A percentile compares a stretch with the other conserved stretches of the same genome.
Evolutionary conservation across 37 sponge, comb jelly and placozoan species (phyloP).

Genomic region (Mnemiopsis leidyi): DNA sequence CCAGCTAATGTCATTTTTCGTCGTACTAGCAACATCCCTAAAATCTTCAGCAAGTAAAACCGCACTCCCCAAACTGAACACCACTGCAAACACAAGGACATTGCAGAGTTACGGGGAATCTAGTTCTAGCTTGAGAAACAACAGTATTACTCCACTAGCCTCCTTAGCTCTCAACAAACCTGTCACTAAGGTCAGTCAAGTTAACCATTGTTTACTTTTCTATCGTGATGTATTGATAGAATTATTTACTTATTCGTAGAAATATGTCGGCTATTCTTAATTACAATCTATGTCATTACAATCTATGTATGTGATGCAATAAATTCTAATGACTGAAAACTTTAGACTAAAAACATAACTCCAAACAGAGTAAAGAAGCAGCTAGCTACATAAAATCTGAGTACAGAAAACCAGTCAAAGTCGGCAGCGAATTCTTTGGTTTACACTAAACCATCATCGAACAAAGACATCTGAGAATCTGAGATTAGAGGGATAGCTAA

Average conservation of each 20-base stretch:
- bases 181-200: background rate
- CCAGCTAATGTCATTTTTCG: background rate
- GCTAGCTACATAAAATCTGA: background rate
- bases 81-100: background rate
- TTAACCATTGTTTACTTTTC: background rate
- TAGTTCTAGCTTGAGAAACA: background rate
- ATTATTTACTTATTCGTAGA: no score
- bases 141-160: background rate
- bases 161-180: background rate
- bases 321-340: no score
- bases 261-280: no score
- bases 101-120: background rate
- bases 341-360: no score
- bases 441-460: background rate
- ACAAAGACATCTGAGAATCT: background rate
- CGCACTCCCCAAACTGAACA: background rate
- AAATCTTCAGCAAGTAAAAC: background rate
- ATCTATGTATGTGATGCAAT: no score
- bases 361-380: background rate
- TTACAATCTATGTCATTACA: no score
- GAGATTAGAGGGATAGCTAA: no score
- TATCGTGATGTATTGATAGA: no score
- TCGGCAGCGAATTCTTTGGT: constrained; percentile 12
- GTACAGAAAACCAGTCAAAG: constrained; percentile 23
- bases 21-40: background rate